Conservation (phyloP, 2,888 invertebrate genomes). For the Orthosia incerta region DNA sequence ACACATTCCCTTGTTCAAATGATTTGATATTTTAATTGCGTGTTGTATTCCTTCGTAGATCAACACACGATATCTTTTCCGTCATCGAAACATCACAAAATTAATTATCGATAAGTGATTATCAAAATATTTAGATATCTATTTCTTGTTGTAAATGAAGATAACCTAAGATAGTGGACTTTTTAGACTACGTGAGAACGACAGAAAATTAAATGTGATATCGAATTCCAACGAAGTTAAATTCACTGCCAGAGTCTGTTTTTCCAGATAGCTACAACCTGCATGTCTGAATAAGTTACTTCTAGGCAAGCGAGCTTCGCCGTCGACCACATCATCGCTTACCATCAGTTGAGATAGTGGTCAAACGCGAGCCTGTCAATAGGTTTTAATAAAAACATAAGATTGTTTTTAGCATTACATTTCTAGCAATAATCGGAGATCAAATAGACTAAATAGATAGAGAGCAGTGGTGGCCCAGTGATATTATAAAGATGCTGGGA, state of each 20-base stretch:
- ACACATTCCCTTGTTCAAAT: not conserved
- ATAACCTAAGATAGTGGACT: not conserved
- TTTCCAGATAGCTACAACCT: too few relatives aligned
- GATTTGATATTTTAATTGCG: not conserved
- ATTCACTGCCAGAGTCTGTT: too few relatives aligned
- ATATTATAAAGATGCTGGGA: too few relatives aligned
- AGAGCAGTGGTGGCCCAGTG: too few relatives aligned
- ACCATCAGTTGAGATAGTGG: too few relatives aligned
- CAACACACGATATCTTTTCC: constrained; percentile 26
- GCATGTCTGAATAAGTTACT: too few relatives aligned
- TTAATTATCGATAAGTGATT: constrained; percentile 18
- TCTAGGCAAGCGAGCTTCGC: too few relatives aligned
- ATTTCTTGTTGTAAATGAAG: constrained; percentile 15
- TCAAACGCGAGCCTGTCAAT: too few relatives aligned
- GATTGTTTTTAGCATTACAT: not conserved
- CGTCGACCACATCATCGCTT: too few relatives aligned
- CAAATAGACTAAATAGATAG: too few relatives aligned
- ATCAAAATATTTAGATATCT: constrained; percentile 25
- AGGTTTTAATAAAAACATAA: too few relatives aligned
- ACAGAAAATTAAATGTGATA: not conserved
- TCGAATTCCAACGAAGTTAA: too few relatives aligned
- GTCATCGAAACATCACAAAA: constrained; percentile 9
- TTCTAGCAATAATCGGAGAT: not conserved
- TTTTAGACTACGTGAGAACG: not conserved
- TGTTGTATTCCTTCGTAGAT: constrained; percentile 9